Base-by-base conservation (phyloP, 2,797 vertebrate species). In the Rhabdophis nuchalis region DNA sequence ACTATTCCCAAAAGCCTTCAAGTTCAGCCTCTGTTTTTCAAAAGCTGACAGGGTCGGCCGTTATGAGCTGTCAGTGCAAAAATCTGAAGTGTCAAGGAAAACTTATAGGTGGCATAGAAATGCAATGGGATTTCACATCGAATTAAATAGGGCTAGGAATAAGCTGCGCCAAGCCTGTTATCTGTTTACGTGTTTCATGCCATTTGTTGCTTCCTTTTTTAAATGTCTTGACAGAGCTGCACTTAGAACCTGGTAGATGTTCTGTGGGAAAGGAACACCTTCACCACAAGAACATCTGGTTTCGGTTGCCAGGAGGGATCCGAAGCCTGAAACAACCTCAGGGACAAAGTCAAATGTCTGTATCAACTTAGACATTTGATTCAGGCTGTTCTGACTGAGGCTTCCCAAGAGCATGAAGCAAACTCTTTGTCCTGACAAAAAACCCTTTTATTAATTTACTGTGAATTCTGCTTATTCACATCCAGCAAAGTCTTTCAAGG, bases 91-190 rank as follows among this genome's bases (percentile, higher is more conserved):
- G 5, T 56, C 72, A 91, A 29, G 92, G 57, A 92, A 88, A 92
- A 88, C 82, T 85, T 91, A 0, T 9, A 1, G 41, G 5, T 0
- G 25, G 41, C 0, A n/a, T 68, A 91, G 92, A 82, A 94, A 93
- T 4, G 72, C 93, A 93, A 93, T 27, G 90, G 91, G 89, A 92
- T 88, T 18, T 52, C 91, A 36, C 87, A 64, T 56, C 77, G 88
- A 92, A 4, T 13, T 29, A 72, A 95, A 92, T 4, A 95, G 36
- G 29, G 88, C 85, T 93, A 91, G 88, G 85, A 92, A 93, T 86
- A 86, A 92, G 88, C 10, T 41, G 90, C 58, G 16, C 4, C 6
- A 11, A 86, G 56, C 89, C 89, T 8, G 32, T 60, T 18, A 29
- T 50, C 93, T 0, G 2, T 92, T 92, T 93, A 53, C 90, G 94